Evolutionary conservation across 2,888 invertebrate species (phyloP), one percentile per base, ranked within the genome.

Genomic region (Nomada lathburiana): DNA sequence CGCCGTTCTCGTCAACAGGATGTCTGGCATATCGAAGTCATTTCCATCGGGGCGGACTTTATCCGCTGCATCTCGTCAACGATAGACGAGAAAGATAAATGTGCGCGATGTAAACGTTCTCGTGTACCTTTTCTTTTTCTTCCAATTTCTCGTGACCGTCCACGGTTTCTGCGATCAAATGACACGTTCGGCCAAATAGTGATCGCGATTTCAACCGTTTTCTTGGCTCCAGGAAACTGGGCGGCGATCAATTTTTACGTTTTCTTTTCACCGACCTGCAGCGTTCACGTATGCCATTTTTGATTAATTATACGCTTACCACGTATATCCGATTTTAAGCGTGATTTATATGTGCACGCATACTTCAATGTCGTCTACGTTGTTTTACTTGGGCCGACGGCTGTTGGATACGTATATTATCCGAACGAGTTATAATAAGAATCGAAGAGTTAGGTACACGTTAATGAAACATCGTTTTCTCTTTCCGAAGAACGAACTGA

Each of bases 11-110:
- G 65, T 80, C 79, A 63, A 73, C 69, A 64, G 60, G 60, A 73
- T 36, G 73, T 59, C 69, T 59, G 63, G 47, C 60, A 59, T 74
- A 81, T 81, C 74, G 64, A 65, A 79, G 73, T 69, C 68, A 63
- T 73, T 64, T 50, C 68, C 68, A 63, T 52, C 63, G 52, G 52
- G n/a, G 62, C 59, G 42, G 63, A 78, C 79, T 67, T 82, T 82
- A 74, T 74, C 81, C 29, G 63, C 70, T 74, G 80, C 74, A 74
- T 73, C 73, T 65, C 69, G 60, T 42, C 73, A n/a, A 53, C 69
- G 80, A 80, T 80, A 70, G 53, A 42, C 81, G 69, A 60, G 36
- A 23, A 55, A 80, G 74, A 81, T 70, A 81, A 73, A 74, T 50
- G 59, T 69, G 29, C 63, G 68, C 63, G 53, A 52, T 52, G 62